Evolutionary conservation across 1,140 invertebrate species (phyloP).

Genomic region (Drosophila repleta): DNA sequence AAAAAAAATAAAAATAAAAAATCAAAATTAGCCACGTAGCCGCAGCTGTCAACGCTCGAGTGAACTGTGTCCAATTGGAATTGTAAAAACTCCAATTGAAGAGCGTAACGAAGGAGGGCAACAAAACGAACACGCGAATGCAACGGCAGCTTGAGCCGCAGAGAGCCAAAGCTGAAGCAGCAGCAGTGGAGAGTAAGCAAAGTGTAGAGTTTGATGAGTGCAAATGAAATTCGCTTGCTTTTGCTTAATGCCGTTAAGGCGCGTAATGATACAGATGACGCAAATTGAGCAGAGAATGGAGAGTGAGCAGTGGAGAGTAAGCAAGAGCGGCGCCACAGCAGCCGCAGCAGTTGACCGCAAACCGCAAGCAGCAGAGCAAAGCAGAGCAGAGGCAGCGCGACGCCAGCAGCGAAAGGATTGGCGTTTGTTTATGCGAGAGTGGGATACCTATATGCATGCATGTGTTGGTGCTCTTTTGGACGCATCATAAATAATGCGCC

Average conservation of each 20-base stretch:
- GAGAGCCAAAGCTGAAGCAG: neutral
- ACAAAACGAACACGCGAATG: constrained; percentile 6
- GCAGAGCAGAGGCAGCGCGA: constrained; percentile 3
- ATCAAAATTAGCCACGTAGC: constrained; percentile 28
- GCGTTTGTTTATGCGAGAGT: constrained; percentile 12
- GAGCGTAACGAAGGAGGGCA: constrained; percentile 26
- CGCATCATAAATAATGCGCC: constrained; percentile 68
- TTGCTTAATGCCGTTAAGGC: constrained; percentile 34
- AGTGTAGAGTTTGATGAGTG: constrained; percentile 45
- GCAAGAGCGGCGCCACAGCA: constrained; percentile 34
- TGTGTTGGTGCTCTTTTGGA: constrained; percentile 26
- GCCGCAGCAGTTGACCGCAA: constrained; percentile 48
- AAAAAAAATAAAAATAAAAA: neutral
- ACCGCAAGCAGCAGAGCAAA: constrained; percentile 43
- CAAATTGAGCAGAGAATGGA: constrained; percentile 1
- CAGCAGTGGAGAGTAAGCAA: neutral
- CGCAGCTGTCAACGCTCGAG: constrained; percentile 32
- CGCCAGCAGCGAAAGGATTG: constrained; percentile 62
- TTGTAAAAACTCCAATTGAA: constrained; percentile 29
- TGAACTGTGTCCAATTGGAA: constrained; percentile 11
- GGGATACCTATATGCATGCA: constrained; percentile 11
- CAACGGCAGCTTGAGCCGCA: constrained; percentile 25
- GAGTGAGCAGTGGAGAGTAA: neutral
- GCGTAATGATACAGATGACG: constrained; percentile 56
- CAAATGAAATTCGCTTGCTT: constrained; percentile 63